Evolutionary conservation across 2,113 vertebrate genomes (phyloP).

Genomic region (Tor tambroides): DNA sequence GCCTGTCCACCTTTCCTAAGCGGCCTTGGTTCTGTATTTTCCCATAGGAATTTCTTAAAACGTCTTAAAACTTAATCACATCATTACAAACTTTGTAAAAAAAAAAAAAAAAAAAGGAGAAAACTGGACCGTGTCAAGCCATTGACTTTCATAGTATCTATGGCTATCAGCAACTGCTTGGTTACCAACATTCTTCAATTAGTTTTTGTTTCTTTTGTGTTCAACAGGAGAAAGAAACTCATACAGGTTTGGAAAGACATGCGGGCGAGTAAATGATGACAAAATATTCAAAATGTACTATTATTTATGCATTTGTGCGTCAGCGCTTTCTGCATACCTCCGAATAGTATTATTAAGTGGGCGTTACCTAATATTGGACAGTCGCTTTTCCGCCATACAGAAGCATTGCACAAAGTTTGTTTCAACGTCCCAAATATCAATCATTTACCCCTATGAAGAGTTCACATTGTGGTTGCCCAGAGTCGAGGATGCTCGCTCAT

Average conservation of each 20-base stretch:
- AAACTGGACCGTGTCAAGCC: no score
- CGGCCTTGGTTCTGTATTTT: no score
- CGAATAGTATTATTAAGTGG: background rate
- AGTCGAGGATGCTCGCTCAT: background rate
- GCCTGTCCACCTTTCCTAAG: no score
- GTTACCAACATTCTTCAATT: background rate
- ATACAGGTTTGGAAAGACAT: background rate
- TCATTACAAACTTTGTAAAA: background rate
- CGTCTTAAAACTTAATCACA: no score
- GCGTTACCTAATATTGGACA: constrained; percentile 8
- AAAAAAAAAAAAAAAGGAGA: no score
- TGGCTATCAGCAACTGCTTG: background rate
- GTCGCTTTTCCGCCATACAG: background rate
- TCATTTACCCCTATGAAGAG: background rate
- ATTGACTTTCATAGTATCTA: background rate
- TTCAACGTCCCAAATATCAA: background rate
- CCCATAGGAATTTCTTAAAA: no score
- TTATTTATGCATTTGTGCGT: background rate
- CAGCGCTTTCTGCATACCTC: background rate
- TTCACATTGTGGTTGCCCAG: background rate
- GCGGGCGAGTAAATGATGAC: no score
- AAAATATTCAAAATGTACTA: background rate
- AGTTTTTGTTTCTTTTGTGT: no score
- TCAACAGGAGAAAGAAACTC: no score
- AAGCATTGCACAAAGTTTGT: background rate